These are phyloP conservation scores for Hirudinaria manillensis DNA, from an alignment of 2,888 invertebrate genomes.

Conservation along the genomic window DNA sequence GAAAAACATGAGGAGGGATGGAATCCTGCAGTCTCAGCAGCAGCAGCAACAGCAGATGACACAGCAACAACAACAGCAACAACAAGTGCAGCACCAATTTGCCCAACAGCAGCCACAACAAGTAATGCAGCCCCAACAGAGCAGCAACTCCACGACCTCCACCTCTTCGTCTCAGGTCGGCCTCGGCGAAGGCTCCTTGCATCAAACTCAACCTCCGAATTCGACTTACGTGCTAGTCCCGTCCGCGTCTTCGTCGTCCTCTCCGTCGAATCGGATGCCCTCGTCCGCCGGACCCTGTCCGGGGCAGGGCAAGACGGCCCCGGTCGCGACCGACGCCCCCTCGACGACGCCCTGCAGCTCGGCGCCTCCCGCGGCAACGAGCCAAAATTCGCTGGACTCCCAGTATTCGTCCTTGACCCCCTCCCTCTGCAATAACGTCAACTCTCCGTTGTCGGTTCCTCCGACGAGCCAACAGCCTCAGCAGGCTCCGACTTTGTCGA, in stretches of 20 bases:
- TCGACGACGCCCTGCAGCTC: slow-evolving; percentile 14
- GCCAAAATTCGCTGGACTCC: slow-evolving; percentile 15
- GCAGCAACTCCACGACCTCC: neutral
- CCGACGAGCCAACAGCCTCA: slow-evolving; percentile 10
- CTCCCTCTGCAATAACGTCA: neutral
- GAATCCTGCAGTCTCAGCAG: slow-evolving; percentile 32
- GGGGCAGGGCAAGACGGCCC: neutral
- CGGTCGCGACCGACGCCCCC: neutral
- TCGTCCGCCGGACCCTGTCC: neutral
- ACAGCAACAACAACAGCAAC: slow-evolving; percentile 13
- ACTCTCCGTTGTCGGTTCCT: slow-evolving; percentile 13
- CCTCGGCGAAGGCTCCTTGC: neutral
- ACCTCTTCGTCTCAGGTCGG: neutral
- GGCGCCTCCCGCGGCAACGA: slow-evolving; percentile 11
- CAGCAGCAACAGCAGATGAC: slow-evolving; percentile 21
- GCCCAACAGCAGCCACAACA: slow-evolving; percentile 27
- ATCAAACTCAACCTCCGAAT: neutral
- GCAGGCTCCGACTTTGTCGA: neutral
- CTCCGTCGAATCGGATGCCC: neutral
- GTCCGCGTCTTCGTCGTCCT: neutral
- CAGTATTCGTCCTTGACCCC: slow-evolving; percentile 8
- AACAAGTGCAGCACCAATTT: slow-evolving; percentile 15
- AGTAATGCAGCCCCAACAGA: slow-evolving; percentile 15
- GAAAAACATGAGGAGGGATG: slow-evolving; percentile 83
- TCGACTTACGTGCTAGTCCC: slow-evolving; percentile 25